phyloP scores from a whole-genome alignment of 2,888 invertebrate species.

The Elysia crispata region DNA sequence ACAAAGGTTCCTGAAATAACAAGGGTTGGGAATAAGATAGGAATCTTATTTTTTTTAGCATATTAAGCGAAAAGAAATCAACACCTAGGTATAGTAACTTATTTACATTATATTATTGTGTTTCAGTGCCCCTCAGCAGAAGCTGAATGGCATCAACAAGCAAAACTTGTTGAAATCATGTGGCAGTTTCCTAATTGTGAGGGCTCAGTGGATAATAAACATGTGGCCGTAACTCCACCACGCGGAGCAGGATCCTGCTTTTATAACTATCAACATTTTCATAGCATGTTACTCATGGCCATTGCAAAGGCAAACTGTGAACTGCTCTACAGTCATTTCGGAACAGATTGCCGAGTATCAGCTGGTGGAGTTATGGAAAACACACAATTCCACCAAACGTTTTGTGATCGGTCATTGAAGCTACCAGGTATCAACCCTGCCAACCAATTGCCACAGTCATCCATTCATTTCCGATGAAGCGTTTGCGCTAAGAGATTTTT shows the following conservation, averaged over 20 bases:
- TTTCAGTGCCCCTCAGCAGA: conserved; percentile 33
- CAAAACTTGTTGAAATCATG: not conserved
- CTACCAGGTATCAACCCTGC: not conserved
- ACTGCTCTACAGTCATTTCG: conserved; percentile 12
- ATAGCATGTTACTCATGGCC: conserved; percentile 25
- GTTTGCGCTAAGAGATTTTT: conserved; percentile 27
- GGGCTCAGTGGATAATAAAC: conserved; percentile 20
- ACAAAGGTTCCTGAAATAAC: no score
- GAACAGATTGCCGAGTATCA: conserved; percentile 13
- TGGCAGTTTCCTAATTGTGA: conserved; percentile 36
- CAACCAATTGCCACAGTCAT: not conserved
- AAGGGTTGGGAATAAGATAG: no score
- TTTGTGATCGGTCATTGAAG: conserved; percentile 20
- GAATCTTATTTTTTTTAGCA: no score
- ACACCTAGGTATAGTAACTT: no score
- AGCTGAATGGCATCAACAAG: conserved; percentile 23
- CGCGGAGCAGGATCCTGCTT: conserved; percentile 25
- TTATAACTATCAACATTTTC: conserved; percentile 24
- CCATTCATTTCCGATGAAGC: conserved; percentile 26
- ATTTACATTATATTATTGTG: not conserved
- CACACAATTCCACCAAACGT: conserved; percentile 1
- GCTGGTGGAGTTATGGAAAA: not conserved
- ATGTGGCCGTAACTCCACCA: conserved; percentile 13
- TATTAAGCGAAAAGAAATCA: no score
- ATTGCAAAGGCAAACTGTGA: conserved; percentile 28